Evolutionary conservation across 1,140 invertebrate species (phyloP).

Genomic region (Ruditapes philippinarum): DNA sequence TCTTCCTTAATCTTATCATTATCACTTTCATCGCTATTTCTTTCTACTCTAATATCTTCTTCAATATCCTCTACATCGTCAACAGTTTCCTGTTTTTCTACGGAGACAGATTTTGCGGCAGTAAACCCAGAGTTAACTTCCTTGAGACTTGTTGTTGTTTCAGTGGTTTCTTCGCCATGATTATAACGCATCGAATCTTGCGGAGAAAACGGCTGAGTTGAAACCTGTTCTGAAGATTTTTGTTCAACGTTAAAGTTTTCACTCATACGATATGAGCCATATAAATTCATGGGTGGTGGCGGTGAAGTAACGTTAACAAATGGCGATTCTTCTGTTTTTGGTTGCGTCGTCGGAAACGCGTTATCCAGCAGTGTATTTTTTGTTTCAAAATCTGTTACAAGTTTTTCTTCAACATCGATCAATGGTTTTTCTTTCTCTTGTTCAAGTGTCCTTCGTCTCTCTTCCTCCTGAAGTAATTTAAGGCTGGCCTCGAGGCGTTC

Average conservation of each 20-base stretch:
- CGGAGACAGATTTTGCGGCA: neutral
- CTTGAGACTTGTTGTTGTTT: neutral
- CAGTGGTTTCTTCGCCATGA: neutral
- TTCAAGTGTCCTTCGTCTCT: neutral
- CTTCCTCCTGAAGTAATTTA: neutral
- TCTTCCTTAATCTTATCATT: conserved; percentile 17
- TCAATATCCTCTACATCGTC: conserved; percentile 39
- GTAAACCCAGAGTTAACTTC: neutral
- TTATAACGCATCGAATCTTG: neutral
- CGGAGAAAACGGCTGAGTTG: conserved; percentile 35
- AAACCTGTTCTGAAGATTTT: conserved; percentile 16
- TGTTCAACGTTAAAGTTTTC: neutral
- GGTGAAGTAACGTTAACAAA: neutral
- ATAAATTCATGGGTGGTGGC: neutral
- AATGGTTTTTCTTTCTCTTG: neutral
- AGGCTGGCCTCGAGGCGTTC: neutral
- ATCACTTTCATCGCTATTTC: neutral
- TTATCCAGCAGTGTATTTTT: neutral
- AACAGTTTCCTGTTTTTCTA: conserved; percentile 38
- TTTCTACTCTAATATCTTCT: neutral
- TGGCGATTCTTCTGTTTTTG: too few relatives aligned
- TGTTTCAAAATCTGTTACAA: neutral
- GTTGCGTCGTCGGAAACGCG: neutral
- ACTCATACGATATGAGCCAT: neutral
- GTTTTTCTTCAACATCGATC: neutral